Evolutionary conservation across 2,113 vertebrate genomes (phyloP).

Genomic region (Pagrus major): DNA sequence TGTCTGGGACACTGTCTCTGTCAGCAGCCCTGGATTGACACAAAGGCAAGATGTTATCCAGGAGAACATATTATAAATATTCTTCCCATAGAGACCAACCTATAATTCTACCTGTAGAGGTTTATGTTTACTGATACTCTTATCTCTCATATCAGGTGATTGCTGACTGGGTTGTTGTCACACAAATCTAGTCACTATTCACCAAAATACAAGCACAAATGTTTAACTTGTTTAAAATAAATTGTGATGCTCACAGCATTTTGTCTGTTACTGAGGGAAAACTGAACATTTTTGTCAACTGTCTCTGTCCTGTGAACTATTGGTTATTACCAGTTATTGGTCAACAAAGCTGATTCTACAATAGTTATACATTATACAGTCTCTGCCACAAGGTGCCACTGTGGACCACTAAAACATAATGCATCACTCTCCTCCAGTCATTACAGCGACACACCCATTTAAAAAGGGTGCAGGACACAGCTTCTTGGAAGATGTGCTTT

Average conservation of each 20-base stretch:
- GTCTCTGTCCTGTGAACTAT: neutral
- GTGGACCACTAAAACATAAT: conserved; percentile 65
- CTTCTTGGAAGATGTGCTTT: neutral
- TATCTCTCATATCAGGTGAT: no score
- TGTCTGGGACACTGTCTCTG: neutral
- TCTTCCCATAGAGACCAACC: neutral
- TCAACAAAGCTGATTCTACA: neutral
- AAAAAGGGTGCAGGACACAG: conserved; percentile 11
- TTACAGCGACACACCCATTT: conserved; percentile 62
- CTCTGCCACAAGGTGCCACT: conserved; percentile 77
- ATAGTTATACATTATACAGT: neutral
- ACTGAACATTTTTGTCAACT: neutral
- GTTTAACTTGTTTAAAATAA: neutral
- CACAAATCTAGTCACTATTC: no score
- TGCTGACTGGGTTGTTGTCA: no score
- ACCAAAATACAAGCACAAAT: no score
- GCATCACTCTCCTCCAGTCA: neutral
- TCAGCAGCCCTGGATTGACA: neutral
- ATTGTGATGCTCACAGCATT: neutral
- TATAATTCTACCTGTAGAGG: neutral
- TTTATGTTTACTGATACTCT: no score
- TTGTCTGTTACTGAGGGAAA: neutral
- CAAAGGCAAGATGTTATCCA: neutral
- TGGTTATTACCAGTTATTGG: neutral
- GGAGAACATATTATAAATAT: neutral